Conservation (phyloP, 2,113 vertebrate genomes). For the Coptodon bakossiorum region DNA sequence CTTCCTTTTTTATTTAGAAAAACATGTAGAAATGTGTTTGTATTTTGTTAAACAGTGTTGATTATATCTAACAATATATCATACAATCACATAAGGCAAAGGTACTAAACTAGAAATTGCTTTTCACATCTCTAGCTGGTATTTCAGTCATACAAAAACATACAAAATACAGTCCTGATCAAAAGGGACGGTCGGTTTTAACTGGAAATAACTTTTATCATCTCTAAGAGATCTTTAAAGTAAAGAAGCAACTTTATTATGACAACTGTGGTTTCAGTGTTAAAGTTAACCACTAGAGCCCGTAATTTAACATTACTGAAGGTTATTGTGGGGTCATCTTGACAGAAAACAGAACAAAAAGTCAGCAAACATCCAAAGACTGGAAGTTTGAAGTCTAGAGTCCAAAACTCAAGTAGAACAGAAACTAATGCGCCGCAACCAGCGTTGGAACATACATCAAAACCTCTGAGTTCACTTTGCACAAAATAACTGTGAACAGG, state of each 20-base stretch:
- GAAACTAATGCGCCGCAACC: accelerated
- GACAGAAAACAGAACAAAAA: not conserved
- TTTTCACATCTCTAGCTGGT: not conserved
- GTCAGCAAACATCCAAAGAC: not conserved
- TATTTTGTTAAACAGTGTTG: not conserved
- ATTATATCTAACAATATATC: not conserved
- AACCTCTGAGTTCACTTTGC: accelerated
- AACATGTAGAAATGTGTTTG: not conserved
- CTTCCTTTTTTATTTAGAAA: not conserved
- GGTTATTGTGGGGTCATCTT: not conserved
- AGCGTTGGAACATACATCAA: accelerated
- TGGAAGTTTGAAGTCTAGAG: not conserved
- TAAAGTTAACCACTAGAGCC: not conserved
- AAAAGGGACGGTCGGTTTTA: not conserved
- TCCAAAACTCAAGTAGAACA: not conserved
- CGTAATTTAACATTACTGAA: not conserved
- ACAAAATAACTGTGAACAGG: not conserved
- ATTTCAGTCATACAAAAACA: not conserved
- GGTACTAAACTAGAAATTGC: not conserved
- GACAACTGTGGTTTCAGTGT: not conserved
- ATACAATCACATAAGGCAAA: not conserved
- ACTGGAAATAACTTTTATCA: not conserved
- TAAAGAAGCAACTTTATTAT: not conserved
- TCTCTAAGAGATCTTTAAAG: not conserved
- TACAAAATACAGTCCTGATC: not conserved